Evolutionary conservation across 2,797 vertebrate species (phyloP), one percentile per base, ranked within the genome.

Genomic region (Carapus acus): DNA sequence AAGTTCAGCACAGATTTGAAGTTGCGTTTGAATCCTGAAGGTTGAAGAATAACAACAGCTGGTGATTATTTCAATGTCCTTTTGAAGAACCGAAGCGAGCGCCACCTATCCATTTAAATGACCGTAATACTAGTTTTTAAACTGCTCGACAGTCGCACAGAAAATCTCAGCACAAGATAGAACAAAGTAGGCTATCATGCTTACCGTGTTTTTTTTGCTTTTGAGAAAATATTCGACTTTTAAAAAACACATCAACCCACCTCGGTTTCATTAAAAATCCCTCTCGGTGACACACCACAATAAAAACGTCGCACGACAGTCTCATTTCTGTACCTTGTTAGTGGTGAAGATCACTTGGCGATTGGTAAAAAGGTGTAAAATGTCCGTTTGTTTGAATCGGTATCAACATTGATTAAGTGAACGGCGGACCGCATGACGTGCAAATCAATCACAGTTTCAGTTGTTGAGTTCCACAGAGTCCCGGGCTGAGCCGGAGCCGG

Each of bases 1-100:
- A 90, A 96, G 92, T 97, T 93, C 91, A 93, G 94, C 94, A 96
- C 93, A 96, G 92, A 93, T 93, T 92, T 93, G 90, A 82, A 96
- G 93, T 93, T 93, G 92, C 87, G 90, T 94, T 93, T 93, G 92
- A 94, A 90, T 97, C 94, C 95, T 92, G 91, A 94, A 96, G 91
- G 93, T 90, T 77, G 69, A 92, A 92, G 87, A 91, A 91, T 92
- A 85, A 92, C 91, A 92, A 93, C 91, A 94, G 94, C 94, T 98
- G 94, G 96, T 98, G 94, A 98, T 97, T 85, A 84, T 90, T 88
- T 84, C 78, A 75, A 76, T 83, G 81, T 83, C 77, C 74, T 56
- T 77, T 73, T 75, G 73, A 80, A 73, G 89, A 96, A 91, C 93
- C 90, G 90, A 94, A 93, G 92, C 91, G 91, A 93, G 92, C 93